Percentiles rank a stretch among this genome's conserved stretches.
Evolutionary conservation across 2,888 invertebrate species (phyloP).

Genomic region (Acholoe squamosa): DNA sequence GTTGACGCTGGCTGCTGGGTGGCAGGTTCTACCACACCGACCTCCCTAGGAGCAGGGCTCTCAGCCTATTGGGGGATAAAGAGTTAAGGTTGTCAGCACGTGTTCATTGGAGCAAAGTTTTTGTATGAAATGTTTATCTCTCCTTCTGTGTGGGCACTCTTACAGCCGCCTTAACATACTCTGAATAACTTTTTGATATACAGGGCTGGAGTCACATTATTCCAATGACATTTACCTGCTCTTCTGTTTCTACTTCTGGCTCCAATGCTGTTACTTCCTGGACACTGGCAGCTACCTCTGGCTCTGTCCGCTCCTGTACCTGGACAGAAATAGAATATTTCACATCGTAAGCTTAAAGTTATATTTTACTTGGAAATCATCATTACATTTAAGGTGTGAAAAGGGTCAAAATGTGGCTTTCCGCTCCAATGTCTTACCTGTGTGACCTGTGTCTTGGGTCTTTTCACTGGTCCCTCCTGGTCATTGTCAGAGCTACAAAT

Average conservation of each 20-base stretch:
- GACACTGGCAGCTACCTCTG: neutral
- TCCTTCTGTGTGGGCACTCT: too few relatives aligned
- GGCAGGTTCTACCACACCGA: constrained; percentile 50
- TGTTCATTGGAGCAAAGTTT: too few relatives aligned
- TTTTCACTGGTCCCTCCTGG: constrained; percentile 64
- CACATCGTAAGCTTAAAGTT: too few relatives aligned
- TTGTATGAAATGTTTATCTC: too few relatives aligned
- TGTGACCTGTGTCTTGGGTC: constrained; percentile 66
- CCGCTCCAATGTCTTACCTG: constrained; percentile 21
- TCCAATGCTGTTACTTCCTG: constrained; percentile 13
- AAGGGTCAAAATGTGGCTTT: too few relatives aligned
- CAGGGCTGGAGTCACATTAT: too few relatives aligned
- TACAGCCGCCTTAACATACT: too few relatives aligned
- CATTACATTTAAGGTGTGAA: too few relatives aligned
- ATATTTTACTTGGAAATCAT: too few relatives aligned
- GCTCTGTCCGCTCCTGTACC: constrained; percentile 2
- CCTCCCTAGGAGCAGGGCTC: neutral
- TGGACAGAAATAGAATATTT: neutral
- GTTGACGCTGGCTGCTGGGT: constrained; percentile 21
- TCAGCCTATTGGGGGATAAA: neutral
- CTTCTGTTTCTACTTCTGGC: neutral
- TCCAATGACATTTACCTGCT: neutral
- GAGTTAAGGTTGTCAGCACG: too few relatives aligned
- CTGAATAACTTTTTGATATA: too few relatives aligned
- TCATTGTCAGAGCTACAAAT: constrained; percentile 63